These are phyloP conservation scores for Brachionichthys hirsutus DNA, from an alignment of 2,113 vertebrate species.

Conservation along the genomic window DNA sequence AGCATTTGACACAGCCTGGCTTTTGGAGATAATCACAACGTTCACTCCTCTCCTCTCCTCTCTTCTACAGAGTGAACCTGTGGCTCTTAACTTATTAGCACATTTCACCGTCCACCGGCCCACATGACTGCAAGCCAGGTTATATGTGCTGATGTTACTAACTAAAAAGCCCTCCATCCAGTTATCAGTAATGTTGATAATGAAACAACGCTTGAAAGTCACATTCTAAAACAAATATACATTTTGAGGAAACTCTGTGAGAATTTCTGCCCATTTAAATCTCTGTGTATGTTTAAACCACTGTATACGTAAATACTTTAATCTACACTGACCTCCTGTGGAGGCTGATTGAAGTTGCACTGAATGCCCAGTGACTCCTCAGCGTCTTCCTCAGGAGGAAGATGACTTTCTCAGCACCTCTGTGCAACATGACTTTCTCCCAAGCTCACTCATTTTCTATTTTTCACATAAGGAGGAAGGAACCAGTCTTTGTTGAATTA, in stretches of 20 bases:
- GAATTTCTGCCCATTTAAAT: neutral
- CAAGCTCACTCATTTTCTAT: too few species aligned
- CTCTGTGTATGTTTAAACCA: neutral
- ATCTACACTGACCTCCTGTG: constrained; percentile 72
- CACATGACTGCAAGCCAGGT: constrained; percentile 15
- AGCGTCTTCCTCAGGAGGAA: neutral
- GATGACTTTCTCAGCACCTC: neutral
- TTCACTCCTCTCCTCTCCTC: constrained; percentile 1
- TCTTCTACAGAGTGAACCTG: constrained; percentile 1
- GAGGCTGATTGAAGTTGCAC: constrained; percentile 49
- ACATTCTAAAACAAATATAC: neutral
- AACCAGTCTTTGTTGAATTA: too few species aligned
- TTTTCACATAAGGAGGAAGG: too few species aligned
- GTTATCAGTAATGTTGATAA: constrained; percentile 27
- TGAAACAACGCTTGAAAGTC: constrained; percentile 45
- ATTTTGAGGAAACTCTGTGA: neutral
- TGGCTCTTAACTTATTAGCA: constrained; percentile 15
- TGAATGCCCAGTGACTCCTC: neutral
- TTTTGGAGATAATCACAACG: constrained; percentile 46
- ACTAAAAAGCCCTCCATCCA: constrained; percentile 8
- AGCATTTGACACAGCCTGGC: constrained; percentile 40
- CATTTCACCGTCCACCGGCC: neutral
- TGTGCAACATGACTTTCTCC: too few species aligned
- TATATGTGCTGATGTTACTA: constrained; percentile 22
- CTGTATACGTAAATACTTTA: constrained; percentile 39